phyloP scores from a whole-genome alignment of 1,140 invertebrate genomes.

The Octopus bimaculoides region DNA sequence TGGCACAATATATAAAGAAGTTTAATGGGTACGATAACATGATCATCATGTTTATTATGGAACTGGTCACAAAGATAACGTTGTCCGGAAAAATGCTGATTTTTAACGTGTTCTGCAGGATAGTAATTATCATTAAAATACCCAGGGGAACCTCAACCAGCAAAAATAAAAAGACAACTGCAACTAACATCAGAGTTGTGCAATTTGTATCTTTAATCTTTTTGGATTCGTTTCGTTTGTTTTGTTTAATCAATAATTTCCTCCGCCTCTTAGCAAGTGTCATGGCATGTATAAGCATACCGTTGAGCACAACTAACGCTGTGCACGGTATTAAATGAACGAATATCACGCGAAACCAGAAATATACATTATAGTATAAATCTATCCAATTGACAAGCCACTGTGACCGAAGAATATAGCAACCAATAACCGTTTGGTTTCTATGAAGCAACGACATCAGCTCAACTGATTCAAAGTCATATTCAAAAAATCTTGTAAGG shows the following conservation, averaged over 20 bases:
- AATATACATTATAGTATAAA: constrained; percentile 79
- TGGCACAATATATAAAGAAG: constrained; percentile 94
- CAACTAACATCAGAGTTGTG: constrained; percentile 92
- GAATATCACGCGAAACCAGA: constrained; percentile 81
- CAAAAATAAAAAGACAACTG: constrained; percentile 87
- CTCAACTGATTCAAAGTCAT: constrained; percentile 56
- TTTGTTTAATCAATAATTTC: constrained; percentile 79
- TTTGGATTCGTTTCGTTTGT: constrained; percentile 79
- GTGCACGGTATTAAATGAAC: constrained; percentile 88
- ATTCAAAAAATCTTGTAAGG: constrained; percentile 74
- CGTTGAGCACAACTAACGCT: constrained; percentile 83
- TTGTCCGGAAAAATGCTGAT: constrained; percentile 30
- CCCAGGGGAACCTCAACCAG: constrained; percentile 88
- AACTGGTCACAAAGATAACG: constrained; percentile 31
- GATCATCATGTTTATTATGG: constrained; percentile 82
- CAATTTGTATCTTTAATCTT: constrained; percentile 78
- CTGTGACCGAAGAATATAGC: constrained; percentile 22
- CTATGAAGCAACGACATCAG: constrained; percentile 66
- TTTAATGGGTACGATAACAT: constrained; percentile 89
- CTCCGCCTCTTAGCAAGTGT: constrained; percentile 75
- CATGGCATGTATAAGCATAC: constrained; percentile 81
- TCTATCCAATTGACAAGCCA: constrained; percentile 63
- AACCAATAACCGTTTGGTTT: constrained; percentile 47
- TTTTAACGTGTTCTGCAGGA: constrained; percentile 70
- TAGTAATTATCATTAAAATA: constrained; percentile 73